These are phyloP conservation scores for Agonum fuliginosum DNA, from an alignment of 2,888 invertebrate species.

Conservation along the genomic window DNA sequence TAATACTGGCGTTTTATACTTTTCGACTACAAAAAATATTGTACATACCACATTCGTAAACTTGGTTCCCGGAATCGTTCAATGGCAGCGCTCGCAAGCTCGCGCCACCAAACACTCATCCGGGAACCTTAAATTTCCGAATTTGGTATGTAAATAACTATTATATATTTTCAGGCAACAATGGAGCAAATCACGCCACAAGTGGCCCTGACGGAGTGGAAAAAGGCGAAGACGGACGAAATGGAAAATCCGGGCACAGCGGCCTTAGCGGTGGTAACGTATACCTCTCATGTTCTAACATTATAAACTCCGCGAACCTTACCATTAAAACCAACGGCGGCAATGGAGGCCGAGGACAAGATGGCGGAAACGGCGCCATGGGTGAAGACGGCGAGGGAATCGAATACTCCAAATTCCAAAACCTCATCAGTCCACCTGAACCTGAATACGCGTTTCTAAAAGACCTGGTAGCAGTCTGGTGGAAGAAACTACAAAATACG, in stretches of 20 bases:
- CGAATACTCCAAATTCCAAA: slow-evolving; percentile 28
- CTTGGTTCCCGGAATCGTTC: too few relatives aligned
- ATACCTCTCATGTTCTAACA: slow-evolving; percentile 61
- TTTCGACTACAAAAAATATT: too few relatives aligned
- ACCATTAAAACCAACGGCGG: slow-evolving; percentile 66
- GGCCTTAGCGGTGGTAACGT: slow-evolving; percentile 67
- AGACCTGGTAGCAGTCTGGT: too few relatives aligned
- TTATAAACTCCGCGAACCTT: slow-evolving; percentile 63
- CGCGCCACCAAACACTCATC: too few relatives aligned
- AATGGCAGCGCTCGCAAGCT: too few relatives aligned
- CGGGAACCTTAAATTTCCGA: neutral
- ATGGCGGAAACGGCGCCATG: slow-evolving; percentile 65
- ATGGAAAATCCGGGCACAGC: slow-evolving; percentile 64
- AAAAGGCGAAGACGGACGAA: slow-evolving; percentile 56
- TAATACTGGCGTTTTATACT: too few relatives aligned
- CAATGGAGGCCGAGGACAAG: slow-evolving; percentile 65
- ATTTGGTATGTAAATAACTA: neutral
- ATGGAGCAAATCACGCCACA: slow-evolving; percentile 47
- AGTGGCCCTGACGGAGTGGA: slow-evolving; percentile 59
- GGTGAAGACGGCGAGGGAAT: slow-evolving; percentile 62
- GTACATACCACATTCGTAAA: too few relatives aligned
- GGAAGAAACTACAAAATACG: too few relatives aligned
- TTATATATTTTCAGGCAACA: neutral
- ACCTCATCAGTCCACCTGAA: slow-evolving; percentile 1
- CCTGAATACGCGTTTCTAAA: neutral